Percentiles rank a stretch among this genome's conserved stretches.
phyloP scores from a whole-genome alignment of 1,140 invertebrate genomes.

The Eumaeus atala region DNA sequence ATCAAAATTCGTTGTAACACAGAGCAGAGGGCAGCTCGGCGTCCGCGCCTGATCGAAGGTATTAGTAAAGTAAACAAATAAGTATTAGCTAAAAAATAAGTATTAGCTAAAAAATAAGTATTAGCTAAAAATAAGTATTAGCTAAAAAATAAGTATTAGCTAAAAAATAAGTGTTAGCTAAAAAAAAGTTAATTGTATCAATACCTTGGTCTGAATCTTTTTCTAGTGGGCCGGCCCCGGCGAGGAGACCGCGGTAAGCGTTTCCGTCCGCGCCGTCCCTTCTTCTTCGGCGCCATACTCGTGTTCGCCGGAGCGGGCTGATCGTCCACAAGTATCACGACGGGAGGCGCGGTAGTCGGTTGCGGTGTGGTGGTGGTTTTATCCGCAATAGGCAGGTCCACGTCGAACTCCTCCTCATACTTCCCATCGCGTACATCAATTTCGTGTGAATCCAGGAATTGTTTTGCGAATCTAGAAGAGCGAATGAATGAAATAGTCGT shows the following conservation, averaged over 20 bases:
- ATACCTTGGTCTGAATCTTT: constrained; percentile 65
- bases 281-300: constrained; percentile 50
- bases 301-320: constrained; percentile 58
- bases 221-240: constrained; percentile 57
- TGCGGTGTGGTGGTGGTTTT: constrained; percentile 35
- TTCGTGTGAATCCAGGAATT: constrained; percentile 89
- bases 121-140: no score
- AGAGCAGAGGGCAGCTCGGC: no score
- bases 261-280: constrained; percentile 52
- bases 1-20: no score
- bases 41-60: no score
- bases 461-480: constrained; percentile 80
- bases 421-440: constrained; percentile 84
- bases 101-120: no score
- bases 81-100: no score
- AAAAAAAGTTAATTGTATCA: no score
- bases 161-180: no score
- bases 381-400: constrained; percentile 45
- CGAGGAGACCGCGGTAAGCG: constrained; percentile 54
- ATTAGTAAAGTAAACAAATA: no score
- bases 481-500: no score
- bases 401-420: constrained; percentile 77
- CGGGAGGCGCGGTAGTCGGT: constrained; percentile 43
- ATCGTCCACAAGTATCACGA: constrained; percentile 64
- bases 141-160: no score